Evolutionary conservation across 1,140 invertebrate species (phyloP).

Genomic region (Lysiphlebus fabarum): DNA sequence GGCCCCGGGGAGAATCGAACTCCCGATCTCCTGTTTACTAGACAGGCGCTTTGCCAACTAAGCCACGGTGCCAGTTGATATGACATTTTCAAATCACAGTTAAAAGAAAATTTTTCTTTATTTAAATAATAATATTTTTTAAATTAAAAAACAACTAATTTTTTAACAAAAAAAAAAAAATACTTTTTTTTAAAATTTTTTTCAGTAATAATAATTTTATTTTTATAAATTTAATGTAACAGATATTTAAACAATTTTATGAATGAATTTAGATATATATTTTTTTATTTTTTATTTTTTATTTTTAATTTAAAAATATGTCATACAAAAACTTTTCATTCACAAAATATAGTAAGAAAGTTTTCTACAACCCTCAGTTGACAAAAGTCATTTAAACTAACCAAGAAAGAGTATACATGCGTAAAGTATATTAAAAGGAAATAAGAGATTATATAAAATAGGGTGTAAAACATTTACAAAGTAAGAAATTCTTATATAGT

Average conservation of each 20-base stretch:
- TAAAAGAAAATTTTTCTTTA: no score
- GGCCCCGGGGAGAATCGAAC: no score
- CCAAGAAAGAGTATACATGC: conserved; percentile 22
- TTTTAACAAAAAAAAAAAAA: no score
- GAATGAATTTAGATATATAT: conserved; percentile 14
- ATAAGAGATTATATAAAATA: conserved; percentile 25
- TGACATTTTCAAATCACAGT: no score
- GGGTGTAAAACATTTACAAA: conserved; percentile 23
- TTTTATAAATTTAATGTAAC: not conserved
- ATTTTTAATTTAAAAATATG: not conserved
- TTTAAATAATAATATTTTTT: no score
- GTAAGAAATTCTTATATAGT: conserved; percentile 35
- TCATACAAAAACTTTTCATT: conserved; percentile 32
- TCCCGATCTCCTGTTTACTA: not conserved
- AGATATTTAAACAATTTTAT: not conserved
- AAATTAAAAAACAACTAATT: no score
- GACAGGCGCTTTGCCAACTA: not conserved
- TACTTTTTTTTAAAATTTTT: not conserved
- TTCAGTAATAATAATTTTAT: not conserved
- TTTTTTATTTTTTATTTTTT: no score
- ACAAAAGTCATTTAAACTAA: conserved; percentile 17
- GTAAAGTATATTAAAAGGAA: conserved; percentile 4
- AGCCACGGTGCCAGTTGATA: not conserved
- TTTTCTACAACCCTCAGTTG: conserved; percentile 25
- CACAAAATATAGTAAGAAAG: conserved; percentile 33